Evolutionary conservation across 2,113 vertebrate species (phyloP), one percentile per base, ranked within the genome.

Genomic region (Castor canadensis): DNA sequence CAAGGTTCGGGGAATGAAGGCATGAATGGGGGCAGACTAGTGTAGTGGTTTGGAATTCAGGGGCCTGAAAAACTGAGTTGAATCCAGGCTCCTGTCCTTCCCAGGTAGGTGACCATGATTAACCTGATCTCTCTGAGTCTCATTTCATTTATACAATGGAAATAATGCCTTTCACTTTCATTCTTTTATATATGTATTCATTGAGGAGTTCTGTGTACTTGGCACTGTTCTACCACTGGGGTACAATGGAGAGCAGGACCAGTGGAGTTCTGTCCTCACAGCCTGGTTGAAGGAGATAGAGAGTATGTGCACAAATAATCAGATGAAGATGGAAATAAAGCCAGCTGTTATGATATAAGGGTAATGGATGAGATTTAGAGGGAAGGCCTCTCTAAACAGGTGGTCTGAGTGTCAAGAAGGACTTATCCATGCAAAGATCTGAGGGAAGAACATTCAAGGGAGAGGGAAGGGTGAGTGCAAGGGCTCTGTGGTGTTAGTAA

Each of bases 1-100:
- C 85, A 99, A 99, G 99, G 99, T 99, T 69, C 4, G 97, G 56
- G 40, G 64, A 49, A 62, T 85, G 72, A 72, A 82, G 47, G 71
- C 64, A 67, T 71, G 66, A 16, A 19, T 67, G 1, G 58, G n/a
- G 30, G 19, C 12, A 67, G 72, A 92, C n/a, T 79, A 75, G 35
- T 60, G 38, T 81, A 77, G 67, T 82, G 81, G 45, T 95, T 95
- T 91, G 49, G 67, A 87, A 72, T 38, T 32, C 45, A 76, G 80
- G 35, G 87, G 28, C 75, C 12, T 87, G 69, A 95, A 54, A 96
- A 60, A 73, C 45, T 91, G 16, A 26, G 45, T 87, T 38, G 67
- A 85, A 85, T 81, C 67, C 47, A 89, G 56, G 62, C 62, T 87
- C 49, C n/a, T 22, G 15, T 89, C 30, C 67, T 58, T 94, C 49